phyloP scores from a whole-genome alignment of 2,888 invertebrate species.

The Helleia helle region DNA sequence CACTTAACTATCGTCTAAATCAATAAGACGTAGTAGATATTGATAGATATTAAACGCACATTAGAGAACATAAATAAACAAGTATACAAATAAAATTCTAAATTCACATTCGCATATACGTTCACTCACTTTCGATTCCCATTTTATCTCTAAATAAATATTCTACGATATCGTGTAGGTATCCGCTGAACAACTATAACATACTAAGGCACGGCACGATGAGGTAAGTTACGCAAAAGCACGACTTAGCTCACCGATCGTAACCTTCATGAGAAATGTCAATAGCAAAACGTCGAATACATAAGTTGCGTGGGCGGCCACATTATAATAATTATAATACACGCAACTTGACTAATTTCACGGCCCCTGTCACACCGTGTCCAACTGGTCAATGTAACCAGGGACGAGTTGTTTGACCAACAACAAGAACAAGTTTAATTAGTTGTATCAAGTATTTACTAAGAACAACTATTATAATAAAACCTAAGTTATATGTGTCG shows the following conservation, averaged over 20 bases:
- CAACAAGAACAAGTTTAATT: no score
- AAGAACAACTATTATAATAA: no score
- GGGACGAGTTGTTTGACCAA: no score
- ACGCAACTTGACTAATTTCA: not conserved
- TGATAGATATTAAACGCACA: not conserved
- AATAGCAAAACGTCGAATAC: slow-evolving; percentile 54
- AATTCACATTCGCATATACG: slow-evolving; percentile 10
- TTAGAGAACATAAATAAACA: slow-evolving; percentile 1
- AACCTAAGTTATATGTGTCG: no score
- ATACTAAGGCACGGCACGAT: slow-evolving; percentile 39
- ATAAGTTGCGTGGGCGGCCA: slow-evolving; percentile 29
- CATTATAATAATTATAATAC: slow-evolving; percentile 30
- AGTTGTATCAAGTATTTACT: no score
- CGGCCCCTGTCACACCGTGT: no score
- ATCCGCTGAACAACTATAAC: slow-evolving; percentile 47
- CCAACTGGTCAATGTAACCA: not conserved
- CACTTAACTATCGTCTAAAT: not conserved
- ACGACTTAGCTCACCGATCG: slow-evolving; percentile 38
- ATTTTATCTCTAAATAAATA: slow-evolving; percentile 20
- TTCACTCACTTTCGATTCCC: slow-evolving; percentile 36
- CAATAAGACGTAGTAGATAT: not conserved
- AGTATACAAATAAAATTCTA: no score
- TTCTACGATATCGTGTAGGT: slow-evolving; percentile 33
- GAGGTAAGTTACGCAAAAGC: slow-evolving; percentile 65
- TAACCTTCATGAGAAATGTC: slow-evolving; percentile 68